Evolutionary conservation across 2,113 vertebrate species (phyloP).

Genomic region (Emydura subglobosa): DNA sequence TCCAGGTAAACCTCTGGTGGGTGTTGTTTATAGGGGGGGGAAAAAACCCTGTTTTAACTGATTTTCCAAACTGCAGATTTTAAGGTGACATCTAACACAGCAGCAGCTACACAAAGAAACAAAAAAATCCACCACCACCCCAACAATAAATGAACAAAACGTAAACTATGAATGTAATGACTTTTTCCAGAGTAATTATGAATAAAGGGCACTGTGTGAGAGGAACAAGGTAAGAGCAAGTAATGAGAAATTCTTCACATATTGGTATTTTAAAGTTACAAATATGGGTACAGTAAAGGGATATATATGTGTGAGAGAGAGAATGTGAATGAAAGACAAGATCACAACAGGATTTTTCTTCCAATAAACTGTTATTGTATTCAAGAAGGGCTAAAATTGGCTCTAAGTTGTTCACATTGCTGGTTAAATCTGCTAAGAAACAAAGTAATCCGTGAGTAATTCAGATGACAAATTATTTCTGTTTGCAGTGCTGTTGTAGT

Average conservation of each 20-base stretch:
- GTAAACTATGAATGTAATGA: not conserved
- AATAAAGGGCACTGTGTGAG: not conserved
- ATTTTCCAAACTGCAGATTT: conserved; percentile 75
- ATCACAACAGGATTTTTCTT: not conserved
- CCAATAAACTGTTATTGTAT: fast-evolving
- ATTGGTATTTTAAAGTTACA: not conserved
- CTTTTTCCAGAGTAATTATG: not conserved
- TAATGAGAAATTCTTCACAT: not conserved
- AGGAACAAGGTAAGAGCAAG: not conserved
- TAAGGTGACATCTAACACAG: conserved; percentile 37
- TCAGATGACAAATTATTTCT: not conserved
- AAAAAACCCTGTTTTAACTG: conserved; percentile 60
- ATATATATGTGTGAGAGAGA: not conserved
- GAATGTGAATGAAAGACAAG: not conserved
- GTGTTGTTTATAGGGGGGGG: conserved; percentile 43
- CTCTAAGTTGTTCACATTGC: not conserved
- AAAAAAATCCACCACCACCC: not conserved
- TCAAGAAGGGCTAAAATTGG: not conserved
- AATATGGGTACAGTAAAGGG: not conserved
- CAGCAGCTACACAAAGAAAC: conserved; percentile 27
- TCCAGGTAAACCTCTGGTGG: conserved; percentile 62
- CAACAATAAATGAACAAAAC: conserved; percentile 29
- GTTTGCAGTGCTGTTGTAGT: not conserved
- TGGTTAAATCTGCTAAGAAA: not conserved
- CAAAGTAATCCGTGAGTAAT: fast-evolving